These are phyloP conservation scores for Grus americana DNA, from an alignment of 2,113 vertebrate species.

Conservation along the genomic window DNA sequence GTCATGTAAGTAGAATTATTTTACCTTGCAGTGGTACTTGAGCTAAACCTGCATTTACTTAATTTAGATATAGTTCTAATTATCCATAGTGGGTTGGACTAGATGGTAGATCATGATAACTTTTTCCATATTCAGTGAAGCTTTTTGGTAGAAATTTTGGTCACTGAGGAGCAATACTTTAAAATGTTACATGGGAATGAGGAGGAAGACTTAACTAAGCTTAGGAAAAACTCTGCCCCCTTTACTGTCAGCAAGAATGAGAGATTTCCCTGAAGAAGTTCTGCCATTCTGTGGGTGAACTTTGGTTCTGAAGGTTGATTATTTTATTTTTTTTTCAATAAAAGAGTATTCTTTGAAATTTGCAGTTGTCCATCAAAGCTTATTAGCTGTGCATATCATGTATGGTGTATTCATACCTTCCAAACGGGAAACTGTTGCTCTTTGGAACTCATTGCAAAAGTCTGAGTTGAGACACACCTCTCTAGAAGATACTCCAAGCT, in stretches of 20 bases:
- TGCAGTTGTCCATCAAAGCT: accelerated
- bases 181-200: neutral
- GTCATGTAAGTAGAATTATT: conserved; percentile 64
- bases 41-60: neutral
- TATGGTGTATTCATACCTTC: neutral
- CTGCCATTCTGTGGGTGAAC: neutral
- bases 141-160: neutral
- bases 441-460: neutral
- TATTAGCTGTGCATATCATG: neutral
- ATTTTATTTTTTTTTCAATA: neutral
- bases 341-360: neutral
- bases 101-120: neutral
- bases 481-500: neutral
- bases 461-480: neutral
- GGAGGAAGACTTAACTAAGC: neutral
- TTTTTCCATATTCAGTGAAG: neutral
- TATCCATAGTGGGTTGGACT: neutral
- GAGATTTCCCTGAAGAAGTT: neutral
- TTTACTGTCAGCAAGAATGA: neutral
- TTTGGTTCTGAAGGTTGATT: neutral
- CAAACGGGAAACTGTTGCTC: neutral
- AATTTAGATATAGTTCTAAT: neutral
- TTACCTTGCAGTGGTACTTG: neutral
- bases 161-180: neutral
- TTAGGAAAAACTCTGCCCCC: neutral